phyloP scores from a whole-genome alignment of 2,797 vertebrate genomes.

The Euphonia xanthogaster region DNA sequence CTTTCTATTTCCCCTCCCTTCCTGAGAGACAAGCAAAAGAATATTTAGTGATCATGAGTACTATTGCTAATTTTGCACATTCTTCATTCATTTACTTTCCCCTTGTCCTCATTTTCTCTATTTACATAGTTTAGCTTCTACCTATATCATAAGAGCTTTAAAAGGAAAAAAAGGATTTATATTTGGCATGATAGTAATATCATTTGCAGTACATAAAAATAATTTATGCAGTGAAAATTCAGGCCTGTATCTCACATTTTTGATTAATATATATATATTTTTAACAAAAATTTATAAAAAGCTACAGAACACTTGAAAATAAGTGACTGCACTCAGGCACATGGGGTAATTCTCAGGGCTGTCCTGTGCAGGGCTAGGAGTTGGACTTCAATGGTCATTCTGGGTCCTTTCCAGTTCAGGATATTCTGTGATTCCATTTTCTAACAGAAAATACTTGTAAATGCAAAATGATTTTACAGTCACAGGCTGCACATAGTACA shows the following conservation, averaged over 20 bases:
- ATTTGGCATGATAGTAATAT: conserved; percentile 19
- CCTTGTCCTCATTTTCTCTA: neutral
- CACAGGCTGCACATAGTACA: neutral
- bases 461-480: neutral
- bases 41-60: neutral
- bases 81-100: neutral
- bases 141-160: neutral
- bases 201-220: neutral
- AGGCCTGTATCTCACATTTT: neutral
- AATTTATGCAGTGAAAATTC: neutral
- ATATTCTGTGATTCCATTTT: neutral
- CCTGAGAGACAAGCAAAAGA: neutral
- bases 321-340: neutral
- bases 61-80: neutral
- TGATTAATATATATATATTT: neutral
- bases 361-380: neutral
- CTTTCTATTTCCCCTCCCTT: neutral
- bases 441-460: neutral
- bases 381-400: neutral
- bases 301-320: neutral
- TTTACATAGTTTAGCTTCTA: neutral
- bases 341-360: neutral
- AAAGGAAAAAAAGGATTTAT: conserved; percentile 29
- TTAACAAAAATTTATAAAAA: neutral
- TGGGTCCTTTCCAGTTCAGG: neutral